Percentiles rank a stretch among this genome's conserved stretches.
These are phyloP conservation scores for Epicampocera succincta DNA, from an alignment of 2,888 invertebrate genomes.

Conservation along the genomic window DNA sequence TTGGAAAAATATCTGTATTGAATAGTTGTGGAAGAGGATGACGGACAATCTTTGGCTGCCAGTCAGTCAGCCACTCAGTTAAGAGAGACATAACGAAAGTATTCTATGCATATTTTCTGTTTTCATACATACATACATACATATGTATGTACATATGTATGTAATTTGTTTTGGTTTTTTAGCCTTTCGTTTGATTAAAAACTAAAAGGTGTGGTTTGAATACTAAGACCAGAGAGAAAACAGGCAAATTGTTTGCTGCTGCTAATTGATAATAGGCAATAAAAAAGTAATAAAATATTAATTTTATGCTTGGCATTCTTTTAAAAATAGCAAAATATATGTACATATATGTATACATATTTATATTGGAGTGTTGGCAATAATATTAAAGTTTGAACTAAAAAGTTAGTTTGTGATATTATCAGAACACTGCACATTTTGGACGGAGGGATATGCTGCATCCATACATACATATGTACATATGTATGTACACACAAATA, in stretches of 20 bases:
- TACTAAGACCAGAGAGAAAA: slow-evolving; percentile 17
- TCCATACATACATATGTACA: too few species aligned
- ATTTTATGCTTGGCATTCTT: slow-evolving; percentile 36
- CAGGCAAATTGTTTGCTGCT: not conserved
- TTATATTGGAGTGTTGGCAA: too few species aligned
- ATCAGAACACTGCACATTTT: too few species aligned
- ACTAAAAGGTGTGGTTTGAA: slow-evolving; percentile 28
- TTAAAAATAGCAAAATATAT: not conserved
- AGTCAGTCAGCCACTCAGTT: slow-evolving; percentile 7
- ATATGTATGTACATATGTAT: too few species aligned
- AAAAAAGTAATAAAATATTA: slow-evolving; percentile 31
- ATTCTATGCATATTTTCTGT: slow-evolving; percentile 17
- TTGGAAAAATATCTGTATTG: slow-evolving; percentile 38
- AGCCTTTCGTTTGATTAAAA: not conserved
- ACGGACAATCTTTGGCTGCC: slow-evolving; percentile 45
- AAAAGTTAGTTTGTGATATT: too few species aligned
- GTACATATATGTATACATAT: too few species aligned
- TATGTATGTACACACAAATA: too few species aligned
- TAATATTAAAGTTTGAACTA: too few species aligned
- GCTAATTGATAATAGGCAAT: slow-evolving; percentile 28
- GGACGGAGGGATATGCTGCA: too few species aligned
- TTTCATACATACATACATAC: too few species aligned
- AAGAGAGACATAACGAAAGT: slow-evolving; percentile 61
- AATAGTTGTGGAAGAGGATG: slow-evolving; percentile 29
- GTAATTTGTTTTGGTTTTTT: not conserved